A percentile compares a stretch with the other conserved stretches of the same genome.
phyloP scores from a whole-genome alignment of 2,113 vertebrate genomes.

The Leucoraja erinaceus region DNA sequence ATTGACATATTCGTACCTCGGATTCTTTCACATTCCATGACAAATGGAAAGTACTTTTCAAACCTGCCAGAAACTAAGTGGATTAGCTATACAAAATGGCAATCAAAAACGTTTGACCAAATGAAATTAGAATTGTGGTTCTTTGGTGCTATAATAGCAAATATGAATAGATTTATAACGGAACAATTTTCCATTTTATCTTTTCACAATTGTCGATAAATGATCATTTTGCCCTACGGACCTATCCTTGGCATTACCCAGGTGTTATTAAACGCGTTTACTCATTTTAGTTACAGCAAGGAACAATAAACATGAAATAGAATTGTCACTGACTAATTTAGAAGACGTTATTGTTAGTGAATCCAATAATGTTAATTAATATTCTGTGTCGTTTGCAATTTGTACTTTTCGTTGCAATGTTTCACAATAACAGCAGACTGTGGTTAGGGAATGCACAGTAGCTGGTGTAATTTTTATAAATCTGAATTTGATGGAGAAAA shows the following conservation, averaged over 20 bases:
- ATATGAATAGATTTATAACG: not conserved
- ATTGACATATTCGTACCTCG: not conserved
- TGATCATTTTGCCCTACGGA: not conserved
- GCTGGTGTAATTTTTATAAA: not conserved
- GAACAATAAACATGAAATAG: not conserved
- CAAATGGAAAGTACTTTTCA: not conserved
- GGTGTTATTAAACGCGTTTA: not conserved
- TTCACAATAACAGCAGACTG: not conserved
- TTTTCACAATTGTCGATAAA: not conserved
- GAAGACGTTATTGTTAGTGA: not conserved
- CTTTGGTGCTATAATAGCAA: not conserved
- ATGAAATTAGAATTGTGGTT: not conserved
- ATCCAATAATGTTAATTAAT: slow-evolving; percentile 17
- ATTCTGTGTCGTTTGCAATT: not conserved
- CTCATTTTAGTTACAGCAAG: not conserved
- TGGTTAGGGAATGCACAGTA: not conserved
- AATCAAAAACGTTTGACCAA: not conserved
- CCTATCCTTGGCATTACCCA: not conserved
- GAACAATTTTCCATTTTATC: not conserved
- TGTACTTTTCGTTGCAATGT: not conserved
- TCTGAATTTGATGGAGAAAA: not conserved
- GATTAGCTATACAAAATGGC: not conserved
- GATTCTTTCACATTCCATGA: not conserved
- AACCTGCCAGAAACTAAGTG: not conserved
- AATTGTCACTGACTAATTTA: not conserved